Evolutionary conservation across 2,888 invertebrate genomes (phyloP).

Genomic region (Candidula unifasciata): DNA sequence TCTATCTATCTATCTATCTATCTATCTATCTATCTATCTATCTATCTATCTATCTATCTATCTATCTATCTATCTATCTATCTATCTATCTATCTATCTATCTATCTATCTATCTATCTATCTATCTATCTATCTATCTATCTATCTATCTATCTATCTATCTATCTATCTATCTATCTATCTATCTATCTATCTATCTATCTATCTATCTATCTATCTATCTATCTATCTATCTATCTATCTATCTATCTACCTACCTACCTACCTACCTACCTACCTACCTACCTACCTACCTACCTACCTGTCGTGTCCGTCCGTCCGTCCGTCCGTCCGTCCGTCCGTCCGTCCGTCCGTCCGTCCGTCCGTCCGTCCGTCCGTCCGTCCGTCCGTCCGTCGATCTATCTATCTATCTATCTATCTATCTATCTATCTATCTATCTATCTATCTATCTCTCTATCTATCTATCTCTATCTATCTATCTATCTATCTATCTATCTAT

Average conservation of each 20-base stretch:
- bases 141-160: too few species aligned
- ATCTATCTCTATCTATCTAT: too few species aligned
- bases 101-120: not conserved
- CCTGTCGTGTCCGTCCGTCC: too few species aligned
- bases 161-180: not conserved
- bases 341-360: too few species aligned
- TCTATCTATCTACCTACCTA: not conserved
- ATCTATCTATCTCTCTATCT: too few species aligned
- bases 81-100: not conserved
- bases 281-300: not conserved
- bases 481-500: too few species aligned
- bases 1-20: constrained; percentile 37
- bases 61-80: not conserved
- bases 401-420: too few species aligned
- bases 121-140: too few species aligned
- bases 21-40: constrained; percentile 31
- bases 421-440: too few species aligned
- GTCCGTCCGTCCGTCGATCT: too few species aligned
- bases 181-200: constrained; percentile 16
- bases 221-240: constrained; percentile 9
- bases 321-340: not conserved
- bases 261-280: too few species aligned
- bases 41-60: not conserved
- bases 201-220: constrained; percentile 19
- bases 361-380: too few species aligned